These are phyloP conservation scores for Micromys minutus DNA, from an alignment of 2,113 vertebrate genomes.

Conservation along the genomic window DNA sequence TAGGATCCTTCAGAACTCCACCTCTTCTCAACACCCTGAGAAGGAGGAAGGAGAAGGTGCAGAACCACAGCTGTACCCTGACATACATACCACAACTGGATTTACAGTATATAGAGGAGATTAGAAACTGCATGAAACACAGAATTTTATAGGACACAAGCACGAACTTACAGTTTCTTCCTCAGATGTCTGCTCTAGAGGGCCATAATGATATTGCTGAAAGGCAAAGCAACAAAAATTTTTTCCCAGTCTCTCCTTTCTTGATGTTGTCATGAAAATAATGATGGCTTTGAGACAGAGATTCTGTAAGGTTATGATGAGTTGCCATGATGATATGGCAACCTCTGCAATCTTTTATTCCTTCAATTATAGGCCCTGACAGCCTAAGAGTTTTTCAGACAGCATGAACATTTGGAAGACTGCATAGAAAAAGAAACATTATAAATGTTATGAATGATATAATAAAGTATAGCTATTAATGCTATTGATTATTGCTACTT, in stretches of 20 bases:
- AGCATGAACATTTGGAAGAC: not conserved
- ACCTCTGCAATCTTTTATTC: not conserved
- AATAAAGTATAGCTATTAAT: not conserved
- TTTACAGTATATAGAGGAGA: not conserved
- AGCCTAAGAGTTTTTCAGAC: not conserved
- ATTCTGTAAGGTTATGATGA: not conserved
- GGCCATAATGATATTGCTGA: not conserved
- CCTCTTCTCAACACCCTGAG: too few relatives aligned
- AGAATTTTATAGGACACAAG: not conserved
- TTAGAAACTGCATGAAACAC: not conserved
- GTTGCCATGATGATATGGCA: not conserved
- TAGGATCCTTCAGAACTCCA: too few relatives aligned
- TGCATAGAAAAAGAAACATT: not conserved
- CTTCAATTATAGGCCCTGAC: not conserved
- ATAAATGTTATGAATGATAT: not conserved
- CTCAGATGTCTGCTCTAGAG: not conserved
- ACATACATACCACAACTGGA: too few relatives aligned
- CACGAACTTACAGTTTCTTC: not conserved
- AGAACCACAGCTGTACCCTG: too few relatives aligned
- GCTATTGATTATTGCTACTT: not conserved
- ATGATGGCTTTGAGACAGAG: not conserved
- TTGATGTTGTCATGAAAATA: not conserved
- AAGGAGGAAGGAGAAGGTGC: too few relatives aligned
- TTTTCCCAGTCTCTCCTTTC: not conserved
- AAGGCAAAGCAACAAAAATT: not conserved